Percentiles rank a stretch among this genome's conserved stretches.
Evolutionary conservation across 2,888 invertebrate species (phyloP).

Genomic region (Salpingus planirostris): DNA sequence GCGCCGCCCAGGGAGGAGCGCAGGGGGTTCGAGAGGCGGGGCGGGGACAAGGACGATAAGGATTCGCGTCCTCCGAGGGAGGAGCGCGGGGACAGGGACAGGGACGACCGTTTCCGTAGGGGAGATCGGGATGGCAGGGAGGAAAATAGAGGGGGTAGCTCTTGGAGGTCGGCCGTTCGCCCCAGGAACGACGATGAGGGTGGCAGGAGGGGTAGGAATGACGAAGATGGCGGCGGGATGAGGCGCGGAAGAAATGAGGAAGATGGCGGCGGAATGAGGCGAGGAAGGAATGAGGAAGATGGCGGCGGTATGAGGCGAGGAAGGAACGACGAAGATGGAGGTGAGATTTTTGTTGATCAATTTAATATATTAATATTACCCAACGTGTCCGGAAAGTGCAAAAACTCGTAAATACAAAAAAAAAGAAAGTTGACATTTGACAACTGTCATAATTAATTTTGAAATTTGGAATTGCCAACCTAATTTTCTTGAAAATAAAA

Average conservation of each 20-base stretch:
- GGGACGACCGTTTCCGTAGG: slow-evolving; percentile 8
- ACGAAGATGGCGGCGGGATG: slow-evolving; percentile 11
- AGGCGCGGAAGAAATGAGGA: slow-evolving; percentile 12
- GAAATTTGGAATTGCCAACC: too few species aligned
- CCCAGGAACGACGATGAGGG: slow-evolving; percentile 15
- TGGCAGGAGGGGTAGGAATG: slow-evolving; percentile 8
- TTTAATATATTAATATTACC: too few species aligned
- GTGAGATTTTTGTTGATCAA: too few species aligned
- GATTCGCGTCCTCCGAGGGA: slow-evolving; percentile 1
- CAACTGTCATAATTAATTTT: too few species aligned
- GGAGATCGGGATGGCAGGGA: slow-evolving; percentile 11
- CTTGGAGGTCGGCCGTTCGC: slow-evolving; percentile 16
- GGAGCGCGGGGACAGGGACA: slow-evolving; percentile 10
- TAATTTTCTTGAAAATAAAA: too few species aligned
- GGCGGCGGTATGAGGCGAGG: too few species aligned
- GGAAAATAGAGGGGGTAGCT: slow-evolving; percentile 18
- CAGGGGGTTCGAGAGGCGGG: slow-evolving; percentile 9
- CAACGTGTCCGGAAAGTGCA: too few species aligned
- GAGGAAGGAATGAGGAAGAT: slow-evolving; percentile 1
- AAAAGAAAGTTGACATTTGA: too few species aligned
- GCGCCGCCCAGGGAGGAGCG: slow-evolving; percentile 5
- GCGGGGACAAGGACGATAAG: background rate
- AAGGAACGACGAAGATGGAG: slow-evolving; percentile 11
- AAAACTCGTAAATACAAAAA: too few species aligned
- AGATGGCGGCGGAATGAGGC: slow-evolving; percentile 16